A percentile compares a stretch with the other conserved stretches of the same genome.
These are phyloP conservation scores for Poecile montanus DNA, from an alignment of 2,797 vertebrate genomes.

Conservation along the genomic window DNA sequence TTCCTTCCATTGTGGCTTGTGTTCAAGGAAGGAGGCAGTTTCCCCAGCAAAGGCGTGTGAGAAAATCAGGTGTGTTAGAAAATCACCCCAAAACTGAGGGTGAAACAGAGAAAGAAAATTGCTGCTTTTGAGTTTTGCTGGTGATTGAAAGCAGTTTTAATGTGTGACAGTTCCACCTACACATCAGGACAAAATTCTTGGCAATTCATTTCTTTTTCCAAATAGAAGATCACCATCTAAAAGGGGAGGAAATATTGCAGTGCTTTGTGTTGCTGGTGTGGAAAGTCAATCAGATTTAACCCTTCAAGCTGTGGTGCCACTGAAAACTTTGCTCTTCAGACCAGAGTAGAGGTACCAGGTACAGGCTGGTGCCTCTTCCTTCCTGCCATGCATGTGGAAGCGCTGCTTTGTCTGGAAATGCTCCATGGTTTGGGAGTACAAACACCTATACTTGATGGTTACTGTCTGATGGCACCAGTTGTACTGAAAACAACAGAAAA, in stretches of 20 bases:
- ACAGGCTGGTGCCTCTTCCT: background rate
- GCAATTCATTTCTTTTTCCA: background rate
- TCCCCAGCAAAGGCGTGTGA: background rate
- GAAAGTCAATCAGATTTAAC: background rate
- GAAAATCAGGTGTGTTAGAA: background rate
- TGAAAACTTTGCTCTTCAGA: background rate
- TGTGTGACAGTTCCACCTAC: conserved; percentile 8
- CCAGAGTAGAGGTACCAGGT: background rate
- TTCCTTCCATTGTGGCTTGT: background rate
- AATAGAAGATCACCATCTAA: background rate
- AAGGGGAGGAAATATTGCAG: background rate
- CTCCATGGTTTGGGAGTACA: background rate
- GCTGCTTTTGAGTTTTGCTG: background rate
- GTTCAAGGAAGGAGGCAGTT: background rate
- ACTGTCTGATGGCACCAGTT: background rate
- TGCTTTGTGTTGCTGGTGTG: background rate
- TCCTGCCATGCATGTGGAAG: background rate
- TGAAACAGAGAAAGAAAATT: background rate
- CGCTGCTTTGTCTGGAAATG: background rate
- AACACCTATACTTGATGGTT: background rate
- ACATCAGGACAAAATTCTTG: background rate
- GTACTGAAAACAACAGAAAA: background rate
- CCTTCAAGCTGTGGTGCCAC: background rate
- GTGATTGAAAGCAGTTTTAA: conserved; percentile 15
- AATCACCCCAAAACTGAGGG: background rate